phyloP scores from a whole-genome alignment of 2,888 invertebrate genomes.

The Dryocosmus kuriphilus region DNA sequence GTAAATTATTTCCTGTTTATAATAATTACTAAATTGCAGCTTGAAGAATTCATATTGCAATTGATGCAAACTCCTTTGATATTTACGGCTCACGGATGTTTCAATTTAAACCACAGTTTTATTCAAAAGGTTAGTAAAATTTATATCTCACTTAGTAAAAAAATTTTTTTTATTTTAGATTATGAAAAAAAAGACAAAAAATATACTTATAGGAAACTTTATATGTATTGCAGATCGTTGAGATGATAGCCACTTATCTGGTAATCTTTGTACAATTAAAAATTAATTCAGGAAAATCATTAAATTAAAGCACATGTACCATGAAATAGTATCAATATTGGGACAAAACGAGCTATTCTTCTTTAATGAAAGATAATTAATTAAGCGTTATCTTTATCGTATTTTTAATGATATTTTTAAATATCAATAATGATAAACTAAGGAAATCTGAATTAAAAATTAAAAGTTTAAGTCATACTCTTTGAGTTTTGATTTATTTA shows the following conservation, averaged over 20 bases:
- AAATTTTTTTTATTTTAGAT: neutral
- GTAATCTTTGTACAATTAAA: neutral
- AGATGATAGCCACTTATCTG: neutral
- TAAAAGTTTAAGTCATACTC: too few species aligned
- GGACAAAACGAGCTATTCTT: too few species aligned
- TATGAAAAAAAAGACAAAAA: neutral
- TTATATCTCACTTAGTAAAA: neutral
- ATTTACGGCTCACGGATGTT: conserved; percentile 10
- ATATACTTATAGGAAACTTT: neutral
- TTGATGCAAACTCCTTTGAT: neutral
- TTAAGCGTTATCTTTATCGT: too few species aligned
- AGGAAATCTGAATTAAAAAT: too few species aligned
- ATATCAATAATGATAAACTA: too few species aligned
- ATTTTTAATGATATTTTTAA: too few species aligned
- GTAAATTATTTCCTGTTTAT: neutral
- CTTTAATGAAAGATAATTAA: too few species aligned
- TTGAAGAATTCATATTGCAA: conserved; percentile 16
- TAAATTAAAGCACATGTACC: too few species aligned
- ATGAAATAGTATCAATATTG: too few species aligned
- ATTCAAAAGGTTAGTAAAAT: neutral
- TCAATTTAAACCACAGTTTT: neutral
- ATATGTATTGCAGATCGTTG: neutral
- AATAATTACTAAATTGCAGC: neutral
- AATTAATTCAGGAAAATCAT: too few species aligned
- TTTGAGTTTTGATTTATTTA: too few species aligned